Base-by-base conservation (phyloP, 1,140 invertebrate genomes). In the Drosophila tani region DNA sequence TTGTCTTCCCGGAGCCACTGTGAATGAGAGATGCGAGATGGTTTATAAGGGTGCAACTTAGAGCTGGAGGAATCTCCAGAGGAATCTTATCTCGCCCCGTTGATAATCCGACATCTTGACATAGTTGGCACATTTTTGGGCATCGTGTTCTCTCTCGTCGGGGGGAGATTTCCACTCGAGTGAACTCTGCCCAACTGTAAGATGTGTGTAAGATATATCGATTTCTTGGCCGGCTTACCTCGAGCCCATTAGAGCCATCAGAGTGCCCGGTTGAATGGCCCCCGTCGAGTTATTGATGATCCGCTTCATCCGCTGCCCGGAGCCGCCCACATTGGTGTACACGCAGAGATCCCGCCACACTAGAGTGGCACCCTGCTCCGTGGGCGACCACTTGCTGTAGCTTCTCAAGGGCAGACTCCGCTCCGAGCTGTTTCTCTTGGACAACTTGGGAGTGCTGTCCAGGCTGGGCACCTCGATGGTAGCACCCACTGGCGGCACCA, bases 1-100 rank as follows among this genome's bases (percentile, higher is more conserved):
- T 99, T 64, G 97, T 98, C 94, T 99, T 99, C 2, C 98, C 98
- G 38, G 98, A 97, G 27, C 98, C 98, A 93, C 98, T 96, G 92
- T 65, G 93, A 84, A 84, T 73, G 66, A 41, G 53, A 77, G 49
- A 49, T 46, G 32, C 7, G 43, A 77, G 49, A 35, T 50, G 21
- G 12, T 53, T 79, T 75, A 68, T 19, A n/a, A 29, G 27, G 21
- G 32, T n/a, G 17, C 3, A 7, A 53, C 46, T 40, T 29, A 66
- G 49, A n/a, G 15, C n/a, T n/a, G 19, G 7, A 3, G 27, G 51
- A 24, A 69, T 69, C 62, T 67, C 38, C 45, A 27, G 15, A 38
- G 17, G 38, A 56, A 56, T 56, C 32, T 55, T 38, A 55, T 55
- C 32, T 55, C 32, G 17, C 51, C 17, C 3, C 15, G 21, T 43